phyloP scores from a whole-genome alignment of 2,113 vertebrate species.

The Paramormyrops kingsleyae region DNA sequence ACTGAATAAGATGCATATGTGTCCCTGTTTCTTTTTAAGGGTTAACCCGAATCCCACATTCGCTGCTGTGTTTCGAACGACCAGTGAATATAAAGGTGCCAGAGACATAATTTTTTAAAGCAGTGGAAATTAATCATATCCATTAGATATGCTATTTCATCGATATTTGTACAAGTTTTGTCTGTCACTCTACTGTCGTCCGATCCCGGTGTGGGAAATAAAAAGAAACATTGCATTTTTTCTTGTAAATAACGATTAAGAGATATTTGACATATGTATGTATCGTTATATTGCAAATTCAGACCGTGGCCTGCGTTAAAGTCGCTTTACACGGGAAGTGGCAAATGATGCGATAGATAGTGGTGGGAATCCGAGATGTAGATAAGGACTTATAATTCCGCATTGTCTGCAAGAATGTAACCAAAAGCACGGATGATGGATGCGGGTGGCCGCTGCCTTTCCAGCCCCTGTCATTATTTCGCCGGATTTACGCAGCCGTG shows the following conservation, averaged over 20 bases:
- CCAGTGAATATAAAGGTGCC: not conserved
- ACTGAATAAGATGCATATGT: not conserved
- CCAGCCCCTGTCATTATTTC: not conserved
- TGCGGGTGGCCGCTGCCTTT: not conserved
- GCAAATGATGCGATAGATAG: not conserved
- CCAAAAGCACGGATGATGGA: not conserved
- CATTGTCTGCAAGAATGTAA: not conserved
- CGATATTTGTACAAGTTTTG: not conserved
- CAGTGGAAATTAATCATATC: not conserved
- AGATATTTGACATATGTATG: not conserved
- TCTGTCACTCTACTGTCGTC: not conserved
- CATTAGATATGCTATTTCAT: not conserved
- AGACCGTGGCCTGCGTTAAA: not conserved
- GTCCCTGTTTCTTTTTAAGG: not conserved
- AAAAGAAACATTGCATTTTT: not conserved
- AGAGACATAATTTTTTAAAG: not conserved
- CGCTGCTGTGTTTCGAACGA: not conserved
- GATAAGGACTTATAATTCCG: not conserved
- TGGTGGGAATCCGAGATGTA: not conserved
- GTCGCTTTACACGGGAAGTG: not conserved
- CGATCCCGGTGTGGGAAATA: not conserved
- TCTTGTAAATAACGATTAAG: not conserved
- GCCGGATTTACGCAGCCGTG: not conserved
- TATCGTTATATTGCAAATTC: not conserved
- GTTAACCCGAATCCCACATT: not conserved